Conservation (phyloP, 2,888 invertebrate species). For the Pterostichus madidus region DNA sequence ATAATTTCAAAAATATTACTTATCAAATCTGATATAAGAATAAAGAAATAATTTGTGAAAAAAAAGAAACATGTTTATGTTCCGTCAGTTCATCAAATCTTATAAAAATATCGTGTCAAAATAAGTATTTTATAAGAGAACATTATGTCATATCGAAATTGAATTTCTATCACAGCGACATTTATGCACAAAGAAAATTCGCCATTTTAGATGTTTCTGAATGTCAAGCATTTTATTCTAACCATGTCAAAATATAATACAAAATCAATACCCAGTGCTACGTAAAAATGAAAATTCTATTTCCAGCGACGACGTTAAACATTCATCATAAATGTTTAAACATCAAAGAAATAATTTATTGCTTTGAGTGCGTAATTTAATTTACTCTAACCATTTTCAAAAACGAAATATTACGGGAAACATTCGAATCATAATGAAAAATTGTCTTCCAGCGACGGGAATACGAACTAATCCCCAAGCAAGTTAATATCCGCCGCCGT, state of each 20-base stretch:
- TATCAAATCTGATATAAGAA: too few species aligned
- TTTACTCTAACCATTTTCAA: constrained; percentile 12
- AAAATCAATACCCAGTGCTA: background rate
- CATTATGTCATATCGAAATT: background rate
- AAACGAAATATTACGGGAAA: constrained; percentile 5
- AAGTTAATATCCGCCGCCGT: constrained; percentile 4
- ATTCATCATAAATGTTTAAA: constrained; percentile 16
- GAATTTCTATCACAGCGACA: constrained; percentile 17
- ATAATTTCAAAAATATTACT: too few species aligned
- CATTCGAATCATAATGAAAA: constrained; percentile 29
- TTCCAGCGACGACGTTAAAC: too few species aligned
- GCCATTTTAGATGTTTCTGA: constrained; percentile 29
- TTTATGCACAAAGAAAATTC: constrained; percentile 17
- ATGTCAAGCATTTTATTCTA: constrained; percentile 32
- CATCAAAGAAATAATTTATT: constrained; percentile 23
- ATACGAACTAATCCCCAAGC: constrained; percentile 8
- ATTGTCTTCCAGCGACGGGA: constrained; percentile 9
- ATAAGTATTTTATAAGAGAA: too few species aligned
- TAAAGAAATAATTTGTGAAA: too few species aligned
- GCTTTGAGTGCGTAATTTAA: constrained; percentile 22
- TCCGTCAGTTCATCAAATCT: too few species aligned
- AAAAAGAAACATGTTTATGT: too few species aligned
- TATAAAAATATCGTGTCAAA: too few species aligned
- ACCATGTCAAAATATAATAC: background rate
- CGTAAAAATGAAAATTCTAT: constrained; percentile 6